These are phyloP conservation scores for Glaucidium brasilianum DNA, from an alignment of 2,113 vertebrate genomes.

Conservation along the genomic window DNA sequence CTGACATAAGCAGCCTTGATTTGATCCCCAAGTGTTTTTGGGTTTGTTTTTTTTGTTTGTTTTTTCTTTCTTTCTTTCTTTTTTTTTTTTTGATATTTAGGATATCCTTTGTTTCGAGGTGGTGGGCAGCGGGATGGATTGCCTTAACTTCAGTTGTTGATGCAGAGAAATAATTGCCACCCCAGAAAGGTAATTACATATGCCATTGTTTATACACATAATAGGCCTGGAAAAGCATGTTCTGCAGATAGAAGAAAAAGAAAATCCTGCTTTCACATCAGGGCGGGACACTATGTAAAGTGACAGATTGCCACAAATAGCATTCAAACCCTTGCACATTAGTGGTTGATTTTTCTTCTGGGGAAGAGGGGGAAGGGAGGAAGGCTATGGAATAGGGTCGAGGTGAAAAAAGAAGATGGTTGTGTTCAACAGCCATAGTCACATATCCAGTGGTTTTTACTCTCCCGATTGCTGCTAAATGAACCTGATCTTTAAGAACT, in stretches of 20 bases:
- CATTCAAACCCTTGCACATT: constrained; percentile 49
- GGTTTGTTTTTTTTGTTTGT: neutral
- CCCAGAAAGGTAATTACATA: constrained; percentile 79
- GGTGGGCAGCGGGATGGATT: neutral
- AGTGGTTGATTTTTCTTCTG: constrained; percentile 54
- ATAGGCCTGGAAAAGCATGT: constrained; percentile 73
- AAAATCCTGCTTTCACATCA: constrained; percentile 66
- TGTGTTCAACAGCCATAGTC: constrained; percentile 17
- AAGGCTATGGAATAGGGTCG: neutral
- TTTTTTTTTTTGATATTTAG: neutral
- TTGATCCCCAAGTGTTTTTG: constrained; percentile 69
- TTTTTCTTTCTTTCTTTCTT: neutral
- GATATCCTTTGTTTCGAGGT: neutral
- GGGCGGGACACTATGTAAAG: constrained; percentile 63
- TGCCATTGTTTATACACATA: constrained; percentile 77
- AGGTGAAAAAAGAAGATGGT: neutral
- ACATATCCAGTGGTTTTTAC: neutral
- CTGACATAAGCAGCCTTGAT: constrained; percentile 66
- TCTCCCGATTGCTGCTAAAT: constrained; percentile 5
- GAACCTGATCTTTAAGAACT: constrained; percentile 40
- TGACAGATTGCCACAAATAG: constrained; percentile 71
- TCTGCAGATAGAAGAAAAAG: constrained; percentile 56
- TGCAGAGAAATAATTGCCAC: constrained; percentile 75
- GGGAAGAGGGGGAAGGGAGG: neutral
- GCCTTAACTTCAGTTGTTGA: constrained; percentile 72